Evolutionary conservation across 2,888 invertebrate species (phyloP), one percentile per base, ranked within the genome.

Genomic region (Leptopterna dolabrata): DNA sequence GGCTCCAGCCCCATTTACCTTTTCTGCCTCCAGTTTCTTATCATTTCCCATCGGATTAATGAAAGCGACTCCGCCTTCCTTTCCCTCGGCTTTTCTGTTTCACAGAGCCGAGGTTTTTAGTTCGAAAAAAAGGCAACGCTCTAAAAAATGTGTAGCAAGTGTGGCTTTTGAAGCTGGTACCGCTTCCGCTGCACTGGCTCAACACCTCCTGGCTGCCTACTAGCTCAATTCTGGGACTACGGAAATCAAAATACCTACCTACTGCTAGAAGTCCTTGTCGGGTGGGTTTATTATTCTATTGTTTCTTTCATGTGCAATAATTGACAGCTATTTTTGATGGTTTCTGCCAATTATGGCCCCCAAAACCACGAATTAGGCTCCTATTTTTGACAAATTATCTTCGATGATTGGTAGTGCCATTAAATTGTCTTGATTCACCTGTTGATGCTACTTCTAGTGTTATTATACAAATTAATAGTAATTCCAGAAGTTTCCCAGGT

Each of bases 41-140:
- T 63, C 63, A 63, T 63, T 19, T 63, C 63, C 63, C 63, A 63
- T 63, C 63, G 63, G 63, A 63, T 63, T 63, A 63, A 63, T 63
- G 63, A 63, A 63, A 63, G 63, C 63, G 63, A 63, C 1, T 7
- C 63, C 3, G 63, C 24, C 16, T 16, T 19, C 55, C 55, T 11
- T 27, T 24, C 27, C 63, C 24, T 24, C 36, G 24, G 24, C 63
- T 27, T 7, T 63, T 63, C 47, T 63, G 63, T 63, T 36, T 63
- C 24, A 24, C 24, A 63, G 63, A 27, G 24, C 63, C 19, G 63
- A 19, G 63, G 24, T 63, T 63, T 63, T 63, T 19, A 51, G 51
- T 51, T 51, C 51, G n/a, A 7, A 36, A 36, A 36, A 36, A 7
- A 36, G 36, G 51, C n/a, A 16, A 16, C 51, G 51, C 51, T 19